Evolutionary conservation across 2,888 invertebrate genomes (phyloP), one percentile per base, ranked within the genome.

Genomic region (Arctia plantaginis): DNA sequence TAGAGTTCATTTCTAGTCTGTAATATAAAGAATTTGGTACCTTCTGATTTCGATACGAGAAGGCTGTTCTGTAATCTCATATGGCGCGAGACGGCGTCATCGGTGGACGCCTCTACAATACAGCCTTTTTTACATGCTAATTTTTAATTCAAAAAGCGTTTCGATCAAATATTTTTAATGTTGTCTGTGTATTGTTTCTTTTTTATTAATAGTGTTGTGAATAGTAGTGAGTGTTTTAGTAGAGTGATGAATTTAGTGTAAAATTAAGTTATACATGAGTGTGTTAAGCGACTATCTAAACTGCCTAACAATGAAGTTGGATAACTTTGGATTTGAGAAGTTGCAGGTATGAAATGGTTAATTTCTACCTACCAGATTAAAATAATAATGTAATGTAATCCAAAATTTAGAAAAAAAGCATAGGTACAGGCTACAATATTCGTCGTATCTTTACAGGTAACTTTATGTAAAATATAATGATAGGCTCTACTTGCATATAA

Each of bases 241-340:
- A 72, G 65, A 66, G 75, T 80, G 66, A 80, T 84, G 71, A 77
- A 73, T 77, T 78, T 66, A 77, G 73, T 79, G 76, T 41, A 71
- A 81, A 85, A 82, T 78, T 77, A 80, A 72, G 77, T 83, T 79
- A 74, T 80, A 69, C 76, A 85, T 82, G 82, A 83, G 79, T 84
- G 80, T 73, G 64, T 71, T 73, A 68, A 27, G 68, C 66, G 77
- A 70, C 44, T 82, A 86, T 85, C 77, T 82, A 71, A 86, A 86
- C 79, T 78, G 84, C 77, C 83, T 81, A 80, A 89, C 77, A 66
- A 95, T 95, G 95, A 95, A 95, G 91, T 88, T 95, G 92, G 95
- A 95, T 91, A 95, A 95, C 86, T 92, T 92, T 88, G 94, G 94
- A 89, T 94, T 94, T 88, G 94, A 95, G 86, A 94, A 94, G 85